Evolutionary conservation across 1,140 invertebrate genomes (phyloP), one percentile per base, ranked within the genome.

Genomic region (Solenopsis invicta): DNA sequence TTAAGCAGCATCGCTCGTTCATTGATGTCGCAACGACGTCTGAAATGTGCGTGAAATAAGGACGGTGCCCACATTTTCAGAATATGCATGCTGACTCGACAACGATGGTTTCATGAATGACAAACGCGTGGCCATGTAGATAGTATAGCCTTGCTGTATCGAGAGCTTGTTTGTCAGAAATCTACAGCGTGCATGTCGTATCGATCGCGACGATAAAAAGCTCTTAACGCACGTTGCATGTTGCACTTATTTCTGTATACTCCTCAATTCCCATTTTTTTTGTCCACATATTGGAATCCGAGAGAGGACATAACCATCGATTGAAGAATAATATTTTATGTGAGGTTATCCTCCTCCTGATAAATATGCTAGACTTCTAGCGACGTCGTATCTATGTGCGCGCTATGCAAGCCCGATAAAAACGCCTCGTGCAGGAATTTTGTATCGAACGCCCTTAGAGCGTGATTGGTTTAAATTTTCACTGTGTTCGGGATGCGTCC

Each of bases 391-490:
- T 72, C 41, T 13, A 13, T 41, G 48, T 18, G 29, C 56, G 29
- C 56, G 77, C 34, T 82, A 84, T 61, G 29, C 56, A 34, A 56
- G 41, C n/a, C 29, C 45, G 67, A 75, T 62, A 50, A 75, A 84
- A 75, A 62, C 41, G 13, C 29, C 13, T 21, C 12, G 41, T 41
- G 69, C 69, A 21, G 45, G 69, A 84, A 84, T 84, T 84, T 84
- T 84, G 41, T 84, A 84, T 84, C 41, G 80, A 84, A 10, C 80
- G 54, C 24, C 13, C 41, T 74, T 84, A 84, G 41, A 18, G 80
- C 69, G 74, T 84, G 69, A 75, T 75, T 84, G 80, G 69, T 74
- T 84, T 48, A 74, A 84, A 84, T 75, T 84, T 84, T 62, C 54
- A 61, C 80, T 75, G 67, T 74, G 69, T 37, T 84, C 69, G 56